Base-by-base conservation (phyloP, 2,113 vertebrate genomes). In the Candoia aspera region DNA sequence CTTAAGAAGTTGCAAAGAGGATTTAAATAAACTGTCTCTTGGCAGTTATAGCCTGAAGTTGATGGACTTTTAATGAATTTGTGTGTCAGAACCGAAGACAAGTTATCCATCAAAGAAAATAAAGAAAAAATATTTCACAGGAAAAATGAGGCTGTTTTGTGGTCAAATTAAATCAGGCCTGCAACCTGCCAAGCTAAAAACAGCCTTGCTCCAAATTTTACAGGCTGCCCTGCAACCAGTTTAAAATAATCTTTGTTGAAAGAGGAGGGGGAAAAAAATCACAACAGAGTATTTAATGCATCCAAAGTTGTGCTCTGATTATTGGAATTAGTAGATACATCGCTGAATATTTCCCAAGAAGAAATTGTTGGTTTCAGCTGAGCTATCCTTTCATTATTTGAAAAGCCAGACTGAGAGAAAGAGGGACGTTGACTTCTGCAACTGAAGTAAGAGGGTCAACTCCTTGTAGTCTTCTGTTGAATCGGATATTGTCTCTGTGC, bases 41-140 rank as follows among this genome's bases (percentile, higher is more conserved):
- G 86, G 57, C 73, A 84, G n/a, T 84, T 91, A 60, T 9, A 88
- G 62, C 55, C 0, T 17, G 17, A 83, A 84, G 64, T 62, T 88
- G 68, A 84, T 84, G 88, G 68, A 46, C 68, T 88, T 84, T 84
- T 84, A 91, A 93, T 84, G 53, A 85, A 91, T 53, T 55, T 79
- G 42, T 37, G 19, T 29, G 55, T 88, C 90, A n/a, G n/a, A 54
- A 55, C 62, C 29, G 49, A 84, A 90, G 57, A 33, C 15, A 58
- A 49, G 23, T 24, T 83, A 62, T 84, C 86, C 24, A 49, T 88
- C 86, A 91, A 91, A 55, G 6, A 8, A 21, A 24, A 33, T 0
- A 19, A 9, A 24, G 33, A 53, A 10, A 26, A 9, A 9, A 26
- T 33, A 42, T 86, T 64, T 33, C 4, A 33, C 8, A 19, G 10